Evolutionary conservation across 2,888 invertebrate genomes (phyloP).

Genomic region (Trisateles emortualis): DNA sequence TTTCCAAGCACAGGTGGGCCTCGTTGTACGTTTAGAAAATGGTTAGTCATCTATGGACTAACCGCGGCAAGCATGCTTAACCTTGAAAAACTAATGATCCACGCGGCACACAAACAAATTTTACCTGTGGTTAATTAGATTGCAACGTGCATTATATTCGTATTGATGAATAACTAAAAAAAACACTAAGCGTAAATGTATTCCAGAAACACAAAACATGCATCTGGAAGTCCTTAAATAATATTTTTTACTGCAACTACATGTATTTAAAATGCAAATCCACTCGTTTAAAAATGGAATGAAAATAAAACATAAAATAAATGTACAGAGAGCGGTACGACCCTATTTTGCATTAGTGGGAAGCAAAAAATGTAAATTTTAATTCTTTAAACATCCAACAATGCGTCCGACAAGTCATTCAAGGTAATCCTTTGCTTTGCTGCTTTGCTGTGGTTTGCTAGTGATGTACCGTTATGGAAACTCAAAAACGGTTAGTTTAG

Average conservation of each 20-base stretch:
- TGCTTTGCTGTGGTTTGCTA: background rate
- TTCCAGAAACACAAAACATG: no score
- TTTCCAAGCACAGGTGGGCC: no score
- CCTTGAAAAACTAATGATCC: no score
- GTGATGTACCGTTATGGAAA: slow-evolving; percentile 24
- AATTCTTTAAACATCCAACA: slow-evolving; percentile 25
- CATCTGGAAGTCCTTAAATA: background rate
- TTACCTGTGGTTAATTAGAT: no score
- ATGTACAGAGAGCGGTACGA: slow-evolving; percentile 20
- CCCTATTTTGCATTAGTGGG: slow-evolving; percentile 20
- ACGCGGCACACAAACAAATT: no score
- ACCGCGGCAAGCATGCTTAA: no score
- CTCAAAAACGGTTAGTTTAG: no score
- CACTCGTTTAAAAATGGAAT: slow-evolving; percentile 4
- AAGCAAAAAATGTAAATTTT: slow-evolving; percentile 21
- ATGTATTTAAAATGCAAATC: slow-evolving; percentile 10
- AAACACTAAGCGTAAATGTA: no score
- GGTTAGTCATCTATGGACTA: no score
- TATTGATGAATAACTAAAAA: no score
- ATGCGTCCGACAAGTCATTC: slow-evolving; percentile 19
- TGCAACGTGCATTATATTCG: no score
- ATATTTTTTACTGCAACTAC: background rate
- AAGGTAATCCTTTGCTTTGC: slow-evolving; percentile 8
- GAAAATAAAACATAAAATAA: slow-evolving; percentile 23
- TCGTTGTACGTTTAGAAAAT: no score